Percentiles rank a stretch among this genome's conserved stretches.
Evolutionary conservation across 2,113 vertebrate genomes (phyloP).

Genomic region (Myotis lucifugus): DNA sequence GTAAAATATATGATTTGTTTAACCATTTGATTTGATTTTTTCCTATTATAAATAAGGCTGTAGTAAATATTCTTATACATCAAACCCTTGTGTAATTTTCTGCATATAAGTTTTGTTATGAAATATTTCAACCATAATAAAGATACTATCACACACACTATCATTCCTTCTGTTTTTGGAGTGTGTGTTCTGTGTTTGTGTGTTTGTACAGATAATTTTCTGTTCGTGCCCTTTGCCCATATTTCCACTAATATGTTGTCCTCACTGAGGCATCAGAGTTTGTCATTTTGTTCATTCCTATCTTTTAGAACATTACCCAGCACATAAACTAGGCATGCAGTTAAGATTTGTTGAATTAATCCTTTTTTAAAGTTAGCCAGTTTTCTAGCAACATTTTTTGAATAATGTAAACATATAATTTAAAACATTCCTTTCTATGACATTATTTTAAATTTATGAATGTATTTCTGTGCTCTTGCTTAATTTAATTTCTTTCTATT

Average conservation of each 20-base stretch:
- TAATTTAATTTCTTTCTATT: not conserved
- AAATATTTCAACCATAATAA: not conserved
- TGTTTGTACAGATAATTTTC: not conserved
- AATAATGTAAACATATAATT: slow-evolving; percentile 18
- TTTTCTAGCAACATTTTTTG: not conserved
- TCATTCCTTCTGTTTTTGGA: not conserved
- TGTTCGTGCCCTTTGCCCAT: not conserved
- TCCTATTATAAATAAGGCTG: not conserved
- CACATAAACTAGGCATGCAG: fast-evolving
- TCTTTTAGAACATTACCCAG: not conserved
- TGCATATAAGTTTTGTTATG: not conserved
- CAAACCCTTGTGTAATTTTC: not conserved
- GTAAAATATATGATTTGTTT: slow-evolving; percentile 25
- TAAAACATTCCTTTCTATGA: not conserved
- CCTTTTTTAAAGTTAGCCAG: not conserved
- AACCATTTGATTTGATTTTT: not conserved
- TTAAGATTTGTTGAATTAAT: not conserved
- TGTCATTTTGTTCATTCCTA: not conserved
- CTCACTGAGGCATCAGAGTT: not conserved
- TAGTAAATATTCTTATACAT: not conserved
- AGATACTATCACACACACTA: not conserved
- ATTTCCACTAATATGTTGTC: not conserved
- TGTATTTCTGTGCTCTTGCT: not conserved
- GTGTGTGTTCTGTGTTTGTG: not conserved
- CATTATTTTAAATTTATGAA: not conserved